Conservation (phyloP, 2,113 vertebrate species). For the Sorex fumeus region DNA sequence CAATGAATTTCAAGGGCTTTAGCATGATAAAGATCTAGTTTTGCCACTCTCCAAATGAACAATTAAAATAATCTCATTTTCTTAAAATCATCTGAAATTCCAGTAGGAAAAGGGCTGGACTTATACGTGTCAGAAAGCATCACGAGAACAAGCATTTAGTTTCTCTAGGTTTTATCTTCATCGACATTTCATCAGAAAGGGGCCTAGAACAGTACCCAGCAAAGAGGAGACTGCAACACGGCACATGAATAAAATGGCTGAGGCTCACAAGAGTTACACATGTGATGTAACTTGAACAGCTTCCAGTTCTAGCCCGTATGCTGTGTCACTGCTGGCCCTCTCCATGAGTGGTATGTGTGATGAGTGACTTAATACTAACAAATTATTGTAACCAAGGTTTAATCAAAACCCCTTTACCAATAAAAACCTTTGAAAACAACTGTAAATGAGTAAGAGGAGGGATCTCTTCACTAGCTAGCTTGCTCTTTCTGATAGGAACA, state of each 20-base stretch:
- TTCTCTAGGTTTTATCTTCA: not conserved
- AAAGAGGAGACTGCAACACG: not conserved
- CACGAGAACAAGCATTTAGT: not conserved
- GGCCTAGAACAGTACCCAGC: not conserved
- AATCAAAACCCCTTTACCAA: no score
- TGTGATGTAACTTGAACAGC: not conserved
- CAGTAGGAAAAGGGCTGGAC: slow-evolving; percentile 27
- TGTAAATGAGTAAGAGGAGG: not conserved
- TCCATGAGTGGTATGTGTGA: not conserved
- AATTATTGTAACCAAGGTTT: not conserved
- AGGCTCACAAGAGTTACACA: no score
- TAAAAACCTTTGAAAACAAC: not conserved
- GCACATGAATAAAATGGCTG: not conserved
- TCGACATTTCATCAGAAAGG: not conserved
- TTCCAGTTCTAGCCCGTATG: not conserved
- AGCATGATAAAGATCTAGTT: not conserved
- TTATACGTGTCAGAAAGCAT: slow-evolving; percentile 38
- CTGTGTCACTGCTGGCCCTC: not conserved
- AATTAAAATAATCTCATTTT: slow-evolving; percentile 1
- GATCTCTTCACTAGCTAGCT: not conserved
- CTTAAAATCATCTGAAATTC: slow-evolving; percentile 36
- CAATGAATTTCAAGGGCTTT: slow-evolving; percentile 43
- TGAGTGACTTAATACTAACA: not conserved
- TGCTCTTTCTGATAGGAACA: not conserved
- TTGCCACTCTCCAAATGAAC: no score